A percentile compares a stretch with the other conserved stretches of the same genome.
phyloP scores from a whole-genome alignment of 1,140 invertebrate species.

The Bombus superbus region DNA sequence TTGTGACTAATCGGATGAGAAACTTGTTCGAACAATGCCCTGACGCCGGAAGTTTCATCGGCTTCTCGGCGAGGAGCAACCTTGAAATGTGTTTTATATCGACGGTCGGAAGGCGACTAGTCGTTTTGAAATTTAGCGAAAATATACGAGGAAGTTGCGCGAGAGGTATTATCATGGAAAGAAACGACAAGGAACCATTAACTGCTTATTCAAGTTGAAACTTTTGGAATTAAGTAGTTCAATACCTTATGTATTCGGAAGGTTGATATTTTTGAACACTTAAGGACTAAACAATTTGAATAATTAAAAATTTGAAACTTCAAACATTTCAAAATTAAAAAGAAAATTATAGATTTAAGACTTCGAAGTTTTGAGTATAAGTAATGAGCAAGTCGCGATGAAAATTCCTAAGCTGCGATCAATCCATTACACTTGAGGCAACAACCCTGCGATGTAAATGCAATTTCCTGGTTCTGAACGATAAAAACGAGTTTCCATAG shows the following conservation, averaged over 20 bases:
- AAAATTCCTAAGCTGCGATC: background rate
- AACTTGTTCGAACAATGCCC: slow-evolving; percentile 29
- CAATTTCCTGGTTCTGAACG: background rate
- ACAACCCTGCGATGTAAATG: background rate
- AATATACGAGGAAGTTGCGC: background rate
- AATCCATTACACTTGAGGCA: background rate
- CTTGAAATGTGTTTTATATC: slow-evolving; percentile 18
- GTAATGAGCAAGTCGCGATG: background rate
- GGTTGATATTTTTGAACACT: background rate
- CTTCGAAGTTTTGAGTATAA: no score
- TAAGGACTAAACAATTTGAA: background rate
- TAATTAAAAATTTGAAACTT: background rate
- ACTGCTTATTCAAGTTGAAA: background rate
- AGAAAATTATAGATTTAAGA: background rate
- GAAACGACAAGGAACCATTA: background rate
- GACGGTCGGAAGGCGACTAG: background rate
- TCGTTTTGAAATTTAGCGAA: background rate
- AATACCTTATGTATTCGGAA: no score
- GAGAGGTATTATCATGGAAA: background rate
- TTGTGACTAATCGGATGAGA: slow-evolving; percentile 37
- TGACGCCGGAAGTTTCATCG: slow-evolving; percentile 6
- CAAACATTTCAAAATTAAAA: background rate
- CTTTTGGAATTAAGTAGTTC: background rate
- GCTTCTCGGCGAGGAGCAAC: background rate
- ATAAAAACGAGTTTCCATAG: background rate